Evolutionary conservation across 2,888 invertebrate species (phyloP).

Genomic region (Torymus tubicola): DNA sequence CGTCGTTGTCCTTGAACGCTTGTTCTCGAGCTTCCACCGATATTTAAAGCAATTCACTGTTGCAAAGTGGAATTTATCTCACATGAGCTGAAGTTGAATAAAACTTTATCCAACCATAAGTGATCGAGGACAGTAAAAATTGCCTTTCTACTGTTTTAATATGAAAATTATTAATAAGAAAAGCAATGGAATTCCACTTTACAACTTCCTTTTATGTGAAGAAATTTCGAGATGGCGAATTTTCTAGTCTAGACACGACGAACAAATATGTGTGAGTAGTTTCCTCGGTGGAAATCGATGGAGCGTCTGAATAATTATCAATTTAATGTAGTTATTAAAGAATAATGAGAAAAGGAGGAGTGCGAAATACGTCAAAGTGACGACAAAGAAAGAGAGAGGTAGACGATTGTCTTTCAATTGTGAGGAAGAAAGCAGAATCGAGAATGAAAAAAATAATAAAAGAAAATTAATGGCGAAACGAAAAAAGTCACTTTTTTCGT

Average conservation of each 20-base stretch:
- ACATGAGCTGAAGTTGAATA: constrained; percentile 15
- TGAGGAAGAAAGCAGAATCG: constrained; percentile 22
- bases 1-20: constrained; percentile 56
- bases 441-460: constrained; percentile 31
- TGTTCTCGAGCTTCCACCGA: constrained; percentile 58
- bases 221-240: constrained; percentile 55
- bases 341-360: constrained; percentile 16
- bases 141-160: constrained; percentile 11
- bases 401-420: constrained; percentile 54
- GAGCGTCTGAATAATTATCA: constrained; percentile 55
- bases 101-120: constrained; percentile 15
- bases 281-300: constrained; percentile 55
- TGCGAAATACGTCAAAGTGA: constrained; percentile 33
- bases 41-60: constrained; percentile 45
- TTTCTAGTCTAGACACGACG: constrained; percentile 60
- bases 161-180: constrained; percentile 13
- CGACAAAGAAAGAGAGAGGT: constrained; percentile 28
- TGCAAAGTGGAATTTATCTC: constrained; percentile 47
- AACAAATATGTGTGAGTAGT: constrained; percentile 49
- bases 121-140: constrained; percentile 5
- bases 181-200: constrained; percentile 39
- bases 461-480: constrained; percentile 41
- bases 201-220: constrained; percentile 31
- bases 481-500: constrained; percentile 51
- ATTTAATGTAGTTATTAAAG: constrained; percentile 56